Evolutionary conservation across 2,888 invertebrate genomes (phyloP).

Genomic region (Campoplex nolae): DNA sequence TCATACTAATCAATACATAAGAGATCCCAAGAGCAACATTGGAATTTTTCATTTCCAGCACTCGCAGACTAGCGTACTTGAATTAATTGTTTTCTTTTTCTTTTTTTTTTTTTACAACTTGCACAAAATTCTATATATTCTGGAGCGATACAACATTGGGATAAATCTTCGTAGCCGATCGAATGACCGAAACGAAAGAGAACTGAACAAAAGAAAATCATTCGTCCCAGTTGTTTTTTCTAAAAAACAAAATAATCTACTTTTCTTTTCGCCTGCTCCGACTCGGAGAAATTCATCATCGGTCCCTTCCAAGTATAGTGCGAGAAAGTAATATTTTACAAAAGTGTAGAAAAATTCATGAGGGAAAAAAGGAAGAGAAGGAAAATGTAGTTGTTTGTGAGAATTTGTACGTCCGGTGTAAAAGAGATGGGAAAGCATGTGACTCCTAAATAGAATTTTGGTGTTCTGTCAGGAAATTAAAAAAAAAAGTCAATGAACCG

Average conservation of each 20-base stretch:
- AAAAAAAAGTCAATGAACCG: background rate
- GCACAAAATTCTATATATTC: background rate
- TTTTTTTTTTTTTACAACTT: background rate
- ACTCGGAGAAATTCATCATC: background rate
- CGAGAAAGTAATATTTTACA: conserved; percentile 37
- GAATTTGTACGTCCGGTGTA: conserved; percentile 1
- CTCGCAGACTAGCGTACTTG: conserved; percentile 65
- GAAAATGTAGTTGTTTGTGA: background rate
- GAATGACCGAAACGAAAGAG: background rate
- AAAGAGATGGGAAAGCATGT: background rate
- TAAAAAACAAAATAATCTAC: background rate
- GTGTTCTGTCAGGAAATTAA: conserved; percentile 9
- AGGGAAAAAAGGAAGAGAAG: background rate
- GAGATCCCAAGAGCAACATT: conserved; percentile 66
- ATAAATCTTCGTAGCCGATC: background rate
- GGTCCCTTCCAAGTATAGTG: conserved; percentile 2
- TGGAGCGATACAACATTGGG: background rate
- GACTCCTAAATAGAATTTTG: background rate
- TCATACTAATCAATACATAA: conserved; percentile 52
- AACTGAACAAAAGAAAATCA: background rate
- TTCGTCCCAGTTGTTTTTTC: background rate
- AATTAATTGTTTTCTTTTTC: conserved; percentile 26
- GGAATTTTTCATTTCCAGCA: conserved; percentile 55
- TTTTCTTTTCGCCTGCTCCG: background rate
- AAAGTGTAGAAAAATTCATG: conserved; percentile 42